Evolutionary conservation across 2,113 vertebrate genomes (phyloP), one percentile per base, ranked within the genome.

Genomic region (Psittacula cyanocephala): DNA sequence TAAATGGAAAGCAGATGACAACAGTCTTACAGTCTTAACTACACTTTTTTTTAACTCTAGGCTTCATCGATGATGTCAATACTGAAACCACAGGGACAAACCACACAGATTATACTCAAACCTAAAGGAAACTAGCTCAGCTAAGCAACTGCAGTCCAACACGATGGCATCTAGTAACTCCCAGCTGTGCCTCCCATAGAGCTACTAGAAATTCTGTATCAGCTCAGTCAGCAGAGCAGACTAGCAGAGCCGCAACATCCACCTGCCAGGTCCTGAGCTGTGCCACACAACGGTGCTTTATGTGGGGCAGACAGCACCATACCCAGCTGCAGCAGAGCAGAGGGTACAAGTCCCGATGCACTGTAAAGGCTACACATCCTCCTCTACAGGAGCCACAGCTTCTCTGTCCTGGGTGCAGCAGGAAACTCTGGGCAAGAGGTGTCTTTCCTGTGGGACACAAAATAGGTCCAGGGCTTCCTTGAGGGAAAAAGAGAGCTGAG

Each of bases 361-460:
- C 60, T 17, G 44, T 2, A 25, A 10, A 7, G 44, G 28, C 46
- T 44, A 47, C 35, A 13, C 24, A 15, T 13, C 29, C 18, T 69
- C 44, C 1, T 1, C 43, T 2, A 0, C 6, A 52, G 29, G 2
- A 44, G 35, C 12, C 0, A 1, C 23, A 55, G 31, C 9, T 82
- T 79, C 65, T 55, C 19, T 49, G 23, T 43, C n/a, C 23, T 27
- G 14, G 7, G 46, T 78, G 59, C 23, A 68, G 52, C 1, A 1
- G 39, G 17, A 47, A 46, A 28, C 20, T 69, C 49, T 35, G 8
- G 43, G 29, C 31, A 53, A 46, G 25, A 46, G 13, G 17, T 43
- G 11, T n/a, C 49, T 53, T n/a, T 27, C 35, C n/a, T 65, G 8
- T 18, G 31, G 25, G 50, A 59, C 55, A 76, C 16, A 37, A 57